Conservation (phyloP, 2,888 invertebrate species). For the Drosophila limbata region DNA sequence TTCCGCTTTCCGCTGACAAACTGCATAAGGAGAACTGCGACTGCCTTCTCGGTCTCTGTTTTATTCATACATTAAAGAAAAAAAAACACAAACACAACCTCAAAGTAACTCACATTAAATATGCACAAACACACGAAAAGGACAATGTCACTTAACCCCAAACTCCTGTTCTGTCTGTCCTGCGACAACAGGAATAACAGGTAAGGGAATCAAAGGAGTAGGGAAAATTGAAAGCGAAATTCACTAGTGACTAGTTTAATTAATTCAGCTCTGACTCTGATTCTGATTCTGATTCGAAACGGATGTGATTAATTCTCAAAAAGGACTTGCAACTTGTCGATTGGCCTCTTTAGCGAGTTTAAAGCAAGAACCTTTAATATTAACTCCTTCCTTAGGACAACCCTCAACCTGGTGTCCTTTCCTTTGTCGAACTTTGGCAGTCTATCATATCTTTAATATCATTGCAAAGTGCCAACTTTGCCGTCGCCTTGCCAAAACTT, state of each 20-base stretch:
- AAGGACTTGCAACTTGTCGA: constrained; percentile 23
- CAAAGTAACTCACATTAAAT: constrained; percentile 61
- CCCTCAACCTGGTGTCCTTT: constrained; percentile 25
- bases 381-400: constrained; percentile 13
- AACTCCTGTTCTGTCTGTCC: constrained; percentile 3
- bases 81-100: constrained; percentile 59
- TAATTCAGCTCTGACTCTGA: constrained; percentile 68
- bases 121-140: constrained; percentile 67
- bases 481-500: constrained; percentile 59
- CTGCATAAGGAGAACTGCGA: constrained; percentile 26
- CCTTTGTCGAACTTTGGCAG: constrained; percentile 63
- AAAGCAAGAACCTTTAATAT: constrained; percentile 36
- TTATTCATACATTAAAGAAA: constrained; percentile 34
- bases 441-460: constrained; percentile 72
- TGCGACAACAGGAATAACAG: constrained; percentile 24
- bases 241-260: constrained; percentile 61
- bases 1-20: constrained; percentile 38
- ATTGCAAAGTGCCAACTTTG: constrained; percentile 64
- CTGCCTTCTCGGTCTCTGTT: neutral
- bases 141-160: constrained; percentile 43
- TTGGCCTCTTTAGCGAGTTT: constrained; percentile 40
- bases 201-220: neutral
- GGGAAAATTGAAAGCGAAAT: constrained; percentile 18
- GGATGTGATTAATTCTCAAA: constrained; percentile 25
- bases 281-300: constrained; percentile 54